Evolutionary conservation across 2,113 vertebrate species (phyloP).

Genomic region (Hemibagrus wyckioides): DNA sequence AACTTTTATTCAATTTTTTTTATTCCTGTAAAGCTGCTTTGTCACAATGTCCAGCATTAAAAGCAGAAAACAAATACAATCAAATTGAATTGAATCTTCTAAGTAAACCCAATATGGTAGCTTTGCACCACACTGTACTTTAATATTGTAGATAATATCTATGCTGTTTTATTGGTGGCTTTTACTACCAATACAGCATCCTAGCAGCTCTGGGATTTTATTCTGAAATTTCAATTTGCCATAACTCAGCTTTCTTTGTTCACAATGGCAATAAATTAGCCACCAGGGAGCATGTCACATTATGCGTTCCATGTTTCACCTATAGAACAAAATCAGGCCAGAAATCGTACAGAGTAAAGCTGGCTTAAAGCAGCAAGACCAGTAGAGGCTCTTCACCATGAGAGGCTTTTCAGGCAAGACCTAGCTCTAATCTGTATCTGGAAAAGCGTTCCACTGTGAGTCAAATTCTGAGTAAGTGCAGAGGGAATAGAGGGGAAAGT

Average conservation of each 20-base stretch:
- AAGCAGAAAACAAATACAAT: too few relatives aligned
- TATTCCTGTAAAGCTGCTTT: too few relatives aligned
- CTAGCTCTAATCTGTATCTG: slow-evolving; percentile 9
- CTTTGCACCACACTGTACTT: background rate
- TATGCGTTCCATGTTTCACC: background rate
- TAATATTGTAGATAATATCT: background rate
- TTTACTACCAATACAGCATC: background rate
- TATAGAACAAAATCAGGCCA: background rate
- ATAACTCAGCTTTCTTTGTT: background rate
- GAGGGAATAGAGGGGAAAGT: slow-evolving; percentile 11
- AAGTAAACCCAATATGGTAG: background rate
- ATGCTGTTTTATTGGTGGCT: background rate
- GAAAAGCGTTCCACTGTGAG: background rate
- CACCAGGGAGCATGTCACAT: background rate
- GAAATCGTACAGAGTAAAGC: background rate
- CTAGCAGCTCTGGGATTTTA: background rate
- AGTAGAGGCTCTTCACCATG: background rate
- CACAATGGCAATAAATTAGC: background rate
- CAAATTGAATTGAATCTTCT: background rate
- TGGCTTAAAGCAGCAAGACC: background rate
- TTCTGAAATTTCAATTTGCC: background rate
- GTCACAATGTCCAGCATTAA: too few relatives aligned
- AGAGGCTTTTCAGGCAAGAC: slow-evolving; percentile 13
- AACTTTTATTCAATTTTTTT: too few relatives aligned
- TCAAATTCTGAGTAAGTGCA: background rate